Conservation (phyloP, 2,888 invertebrate species). For the Lumbricus terrestris region DNA sequence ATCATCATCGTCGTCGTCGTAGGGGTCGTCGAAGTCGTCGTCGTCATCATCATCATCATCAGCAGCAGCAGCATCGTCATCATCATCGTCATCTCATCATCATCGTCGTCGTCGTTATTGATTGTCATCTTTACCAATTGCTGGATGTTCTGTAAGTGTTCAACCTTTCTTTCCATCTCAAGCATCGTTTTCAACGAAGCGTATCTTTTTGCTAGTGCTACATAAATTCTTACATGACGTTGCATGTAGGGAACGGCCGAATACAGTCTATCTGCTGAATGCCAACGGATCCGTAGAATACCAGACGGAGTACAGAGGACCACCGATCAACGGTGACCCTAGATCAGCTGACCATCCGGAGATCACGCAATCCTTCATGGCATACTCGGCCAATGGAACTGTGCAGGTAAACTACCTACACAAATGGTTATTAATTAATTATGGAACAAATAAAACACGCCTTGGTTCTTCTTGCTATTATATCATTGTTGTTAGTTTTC, state of each 20-base stretch:
- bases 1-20: too few species aligned
- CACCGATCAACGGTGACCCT: slow-evolving; percentile 13
- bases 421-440: neutral
- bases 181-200: neutral
- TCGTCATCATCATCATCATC: too few species aligned
- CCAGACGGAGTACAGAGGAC: slow-evolving; percentile 34
- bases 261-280: slow-evolving; percentile 31
- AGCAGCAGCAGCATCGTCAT: too few species aligned
- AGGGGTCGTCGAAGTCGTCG: too few species aligned
- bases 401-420: slow-evolving; percentile 46
- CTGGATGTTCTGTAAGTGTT: too few species aligned
- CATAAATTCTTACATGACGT: neutral
- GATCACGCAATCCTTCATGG: slow-evolving; percentile 37
- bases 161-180: too few species aligned
- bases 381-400: slow-evolving; percentile 43
- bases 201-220: neutral
- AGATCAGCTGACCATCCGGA: slow-evolving; percentile 34
- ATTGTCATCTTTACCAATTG: too few species aligned
- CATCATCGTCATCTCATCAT: too few species aligned
- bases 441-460: too few species aligned
- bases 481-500: too few species aligned
- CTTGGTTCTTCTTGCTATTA: too few species aligned
- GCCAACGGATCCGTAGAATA: slow-evolving; percentile 34
- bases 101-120: too few species aligned
- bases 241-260: slow-evolving; percentile 30